These are phyloP conservation scores for Dryas iulia DNA, from an alignment of 1,140 invertebrate genomes.

Conservation along the genomic window DNA sequence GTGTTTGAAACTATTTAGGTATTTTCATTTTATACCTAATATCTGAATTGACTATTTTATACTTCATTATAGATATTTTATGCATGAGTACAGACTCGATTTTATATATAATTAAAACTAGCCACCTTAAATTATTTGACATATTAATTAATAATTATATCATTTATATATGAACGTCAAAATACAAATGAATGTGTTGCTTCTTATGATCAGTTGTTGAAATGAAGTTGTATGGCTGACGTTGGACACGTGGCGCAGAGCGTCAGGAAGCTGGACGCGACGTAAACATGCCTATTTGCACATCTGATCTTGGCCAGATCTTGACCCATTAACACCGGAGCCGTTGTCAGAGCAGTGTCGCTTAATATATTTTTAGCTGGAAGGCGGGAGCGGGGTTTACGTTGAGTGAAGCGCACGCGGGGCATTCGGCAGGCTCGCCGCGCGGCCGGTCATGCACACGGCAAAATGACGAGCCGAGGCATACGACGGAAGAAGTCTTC, in stretches of 20 bases:
- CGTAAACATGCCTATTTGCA: conserved; percentile 72
- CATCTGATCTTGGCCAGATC: conserved; percentile 77
- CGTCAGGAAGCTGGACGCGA: conserved; percentile 54
- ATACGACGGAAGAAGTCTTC: conserved; percentile 94
- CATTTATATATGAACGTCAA: background rate
- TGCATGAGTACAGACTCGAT: too few species aligned
- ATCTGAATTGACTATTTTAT: too few species aligned
- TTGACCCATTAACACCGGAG: conserved; percentile 75
- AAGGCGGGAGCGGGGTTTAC: conserved; percentile 49
- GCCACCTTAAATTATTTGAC: background rate
- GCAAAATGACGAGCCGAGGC: conserved; percentile 83
- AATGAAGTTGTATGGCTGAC: background rate
- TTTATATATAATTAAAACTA: too few species aligned
- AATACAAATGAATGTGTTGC: background rate
- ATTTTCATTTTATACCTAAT: background rate
- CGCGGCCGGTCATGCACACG: conserved; percentile 43
- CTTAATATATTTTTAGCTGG: conserved; percentile 66
- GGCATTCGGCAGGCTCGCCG: conserved; percentile 44
- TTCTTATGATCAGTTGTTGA: background rate
- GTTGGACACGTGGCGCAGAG: conserved; percentile 45
- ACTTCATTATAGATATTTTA: too few species aligned
- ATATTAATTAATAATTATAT: background rate
- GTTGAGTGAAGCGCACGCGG: conserved; percentile 38
- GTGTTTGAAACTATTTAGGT: background rate
- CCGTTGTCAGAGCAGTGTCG: conserved; percentile 70